Percentiles rank a stretch among this genome's conserved stretches.
Evolutionary conservation across 2,113 vertebrate species (phyloP).

Genomic region (Zapornia atra): DNA sequence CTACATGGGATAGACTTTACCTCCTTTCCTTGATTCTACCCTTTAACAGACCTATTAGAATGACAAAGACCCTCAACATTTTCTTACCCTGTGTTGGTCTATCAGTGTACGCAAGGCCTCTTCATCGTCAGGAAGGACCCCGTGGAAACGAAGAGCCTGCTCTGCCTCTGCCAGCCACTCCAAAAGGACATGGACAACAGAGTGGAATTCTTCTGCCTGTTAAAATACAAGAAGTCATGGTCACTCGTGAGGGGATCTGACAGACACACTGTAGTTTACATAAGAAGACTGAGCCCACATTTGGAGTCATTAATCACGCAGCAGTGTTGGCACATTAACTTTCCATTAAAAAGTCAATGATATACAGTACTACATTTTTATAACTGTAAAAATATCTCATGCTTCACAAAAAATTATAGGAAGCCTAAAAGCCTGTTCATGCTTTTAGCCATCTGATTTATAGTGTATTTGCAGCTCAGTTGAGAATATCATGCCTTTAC

Average conservation of each 20-base stretch:
- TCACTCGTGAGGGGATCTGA: background rate
- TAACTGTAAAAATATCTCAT: conserved; percentile 47
- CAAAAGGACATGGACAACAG: conserved; percentile 91
- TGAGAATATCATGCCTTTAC: conserved; percentile 17
- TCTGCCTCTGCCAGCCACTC: conserved; percentile 98
- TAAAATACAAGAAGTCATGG: background rate
- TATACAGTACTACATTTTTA: conserved; percentile 27
- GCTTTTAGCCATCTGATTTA: conserved; percentile 59
- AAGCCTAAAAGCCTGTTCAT: conserved; percentile 40
- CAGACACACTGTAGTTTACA: background rate
- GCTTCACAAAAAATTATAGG: background rate
- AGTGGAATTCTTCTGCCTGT: conserved; percentile 97
- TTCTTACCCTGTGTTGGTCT: conserved; percentile 88
- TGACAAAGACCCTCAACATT: background rate
- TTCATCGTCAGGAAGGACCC: conserved; percentile 92
- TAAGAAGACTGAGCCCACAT: background rate
- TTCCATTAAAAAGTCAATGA: conserved; percentile 52
- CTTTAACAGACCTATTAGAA: background rate
- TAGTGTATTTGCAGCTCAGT: conserved; percentile 1
- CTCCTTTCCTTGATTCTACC: background rate
- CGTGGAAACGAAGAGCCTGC: conserved; percentile 94
- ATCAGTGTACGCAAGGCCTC: conserved; percentile 88
- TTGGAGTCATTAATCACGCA: conserved; percentile 23
- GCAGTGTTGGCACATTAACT: background rate
- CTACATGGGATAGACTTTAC: background rate